Percentiles rank a stretch among this genome's conserved stretches.
phyloP scores from a whole-genome alignment of 2,797 vertebrate genomes.

The Tiaroga cobitis region DNA sequence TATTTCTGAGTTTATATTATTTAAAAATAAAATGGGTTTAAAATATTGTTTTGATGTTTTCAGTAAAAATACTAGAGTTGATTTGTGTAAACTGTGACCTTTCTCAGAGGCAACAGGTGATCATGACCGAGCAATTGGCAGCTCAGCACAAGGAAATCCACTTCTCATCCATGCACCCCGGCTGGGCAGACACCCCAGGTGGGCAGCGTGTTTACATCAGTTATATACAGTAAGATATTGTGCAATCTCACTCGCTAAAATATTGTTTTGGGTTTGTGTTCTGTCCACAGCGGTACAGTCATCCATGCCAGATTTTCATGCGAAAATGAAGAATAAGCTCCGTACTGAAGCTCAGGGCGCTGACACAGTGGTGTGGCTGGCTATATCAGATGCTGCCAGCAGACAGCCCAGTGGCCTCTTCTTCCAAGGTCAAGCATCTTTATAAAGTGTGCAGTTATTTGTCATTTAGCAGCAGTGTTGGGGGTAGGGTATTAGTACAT shows the following conservation, averaged over 20 bases:
- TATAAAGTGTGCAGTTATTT: background rate
- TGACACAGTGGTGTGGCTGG: conserved; percentile 83
- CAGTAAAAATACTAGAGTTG: background rate
- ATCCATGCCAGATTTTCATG: conserved; percentile 82
- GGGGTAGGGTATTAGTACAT: background rate
- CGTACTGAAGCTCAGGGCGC: conserved; percentile 82
- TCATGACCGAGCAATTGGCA: conserved; percentile 83
- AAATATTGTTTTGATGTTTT: background rate
- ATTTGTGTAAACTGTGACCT: background rate
- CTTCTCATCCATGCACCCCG: conserved; percentile 85
- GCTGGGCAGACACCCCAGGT: conserved; percentile 88
- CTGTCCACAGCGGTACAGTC: conserved; percentile 75
- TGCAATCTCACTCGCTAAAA: background rate
- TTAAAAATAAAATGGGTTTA: too few species aligned
- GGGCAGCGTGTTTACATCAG: background rate
- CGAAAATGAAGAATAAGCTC: conserved; percentile 81
- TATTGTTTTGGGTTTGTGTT: conserved; percentile 17
- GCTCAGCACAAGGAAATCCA: conserved; percentile 78
- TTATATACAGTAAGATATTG: background rate
- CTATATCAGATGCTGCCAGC: conserved; percentile 67
- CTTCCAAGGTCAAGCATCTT: conserved; percentile 79
- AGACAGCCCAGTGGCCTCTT: conserved; percentile 79
- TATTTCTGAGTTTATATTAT: background rate
- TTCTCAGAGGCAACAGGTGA: conserved; percentile 84
- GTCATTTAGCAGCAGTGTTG: background rate